Base-by-base conservation (phyloP, 1,140 invertebrate species). In the Plodia interpunctella region DNA sequence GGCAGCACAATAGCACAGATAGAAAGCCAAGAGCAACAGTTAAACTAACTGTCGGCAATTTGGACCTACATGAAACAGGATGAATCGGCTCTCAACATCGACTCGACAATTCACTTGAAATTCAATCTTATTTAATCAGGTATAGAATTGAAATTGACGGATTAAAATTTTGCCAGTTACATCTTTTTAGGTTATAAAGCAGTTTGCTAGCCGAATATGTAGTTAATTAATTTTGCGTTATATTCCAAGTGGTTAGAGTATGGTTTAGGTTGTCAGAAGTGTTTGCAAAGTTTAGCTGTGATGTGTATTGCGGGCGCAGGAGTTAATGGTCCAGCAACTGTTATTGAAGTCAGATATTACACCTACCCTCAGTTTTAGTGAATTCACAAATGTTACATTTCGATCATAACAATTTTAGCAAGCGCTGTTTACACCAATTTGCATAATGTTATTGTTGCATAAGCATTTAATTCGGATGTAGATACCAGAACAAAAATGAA, bases 31-130 rank as follows among this genome's bases (percentile, higher is more conserved):
- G 68, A 73, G 72, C 76, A 74, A 83, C 74, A 74, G 74, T 82
- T 78, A 82, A 78, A 74, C 72, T 84, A 84, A 84, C 79, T 79
- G 79, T 79, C 69, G 70, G 74, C 76, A 82, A 84, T 84, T 84
- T 76, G 62, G 78, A 69, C 69, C 62, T 60, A 62, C 73, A 76
- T 79, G 70, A 72, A 78, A 82, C 76, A 74, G 68, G 70, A 76
- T 76, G 74, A 84, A 83, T 81, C 74, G 68, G 57, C 62, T 59
- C 64, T 62, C 49, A 64, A 66, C 61, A 68, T 59, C 53, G 59
- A 57, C 10, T 61, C 50, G 52, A 9, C 30, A 1, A 32, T 32
- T 32, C 57, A 59, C 19, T n/a, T 50, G 19, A 11, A 59, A 60
- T 19, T 55, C 28, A 6, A 68, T 55, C 49, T 52, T 62, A 54